Conservation (phyloP, 2,888 invertebrate species). For the Carabus problematicus region DNA sequence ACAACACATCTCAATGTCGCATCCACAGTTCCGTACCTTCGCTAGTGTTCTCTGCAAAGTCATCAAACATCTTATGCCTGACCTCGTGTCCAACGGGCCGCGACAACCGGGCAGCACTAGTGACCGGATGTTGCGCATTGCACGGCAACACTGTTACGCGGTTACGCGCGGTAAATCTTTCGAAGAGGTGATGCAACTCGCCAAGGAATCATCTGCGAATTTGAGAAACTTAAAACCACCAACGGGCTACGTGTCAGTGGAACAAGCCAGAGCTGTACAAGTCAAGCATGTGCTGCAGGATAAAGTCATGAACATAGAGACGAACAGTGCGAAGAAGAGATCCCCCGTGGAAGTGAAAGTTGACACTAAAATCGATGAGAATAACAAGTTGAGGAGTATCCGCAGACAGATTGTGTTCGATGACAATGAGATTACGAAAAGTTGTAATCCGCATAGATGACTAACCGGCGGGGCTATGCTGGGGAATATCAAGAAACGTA, state of each 20-base stretch:
- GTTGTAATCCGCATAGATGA: conserved; percentile 46
- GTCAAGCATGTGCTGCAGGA: conserved; percentile 62
- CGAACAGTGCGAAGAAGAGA: conserved; percentile 1
- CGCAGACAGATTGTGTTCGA: conserved; percentile 56
- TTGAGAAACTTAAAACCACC: conserved; percentile 58
- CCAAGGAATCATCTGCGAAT: conserved; percentile 51
- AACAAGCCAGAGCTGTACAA: conserved; percentile 54
- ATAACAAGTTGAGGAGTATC: conserved; percentile 52
- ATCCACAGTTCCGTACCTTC: conserved; percentile 74
- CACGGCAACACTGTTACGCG: conserved; percentile 69
- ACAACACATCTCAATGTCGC: conserved; percentile 73
- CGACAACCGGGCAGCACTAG: conserved; percentile 70
- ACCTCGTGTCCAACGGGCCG: conserved; percentile 59
- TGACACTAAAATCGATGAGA: conserved; percentile 6
- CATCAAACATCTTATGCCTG: conserved; percentile 70
- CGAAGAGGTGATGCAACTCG: conserved; percentile 67
- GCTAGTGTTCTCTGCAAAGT: conserved; percentile 73
- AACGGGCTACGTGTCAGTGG: conserved; percentile 63
- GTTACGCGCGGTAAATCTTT: conserved; percentile 70
- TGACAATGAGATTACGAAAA: conserved; percentile 47
- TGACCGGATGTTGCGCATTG: conserved; percentile 75
- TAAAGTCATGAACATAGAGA: conserved; percentile 60
- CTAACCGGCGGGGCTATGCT: conserved; percentile 30
- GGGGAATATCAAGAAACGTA: conserved; percentile 13
- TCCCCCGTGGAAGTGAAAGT: conserved; percentile 1